phyloP scores from a whole-genome alignment of 2,797 vertebrate species.

The Gambusia yucatana region DNA sequence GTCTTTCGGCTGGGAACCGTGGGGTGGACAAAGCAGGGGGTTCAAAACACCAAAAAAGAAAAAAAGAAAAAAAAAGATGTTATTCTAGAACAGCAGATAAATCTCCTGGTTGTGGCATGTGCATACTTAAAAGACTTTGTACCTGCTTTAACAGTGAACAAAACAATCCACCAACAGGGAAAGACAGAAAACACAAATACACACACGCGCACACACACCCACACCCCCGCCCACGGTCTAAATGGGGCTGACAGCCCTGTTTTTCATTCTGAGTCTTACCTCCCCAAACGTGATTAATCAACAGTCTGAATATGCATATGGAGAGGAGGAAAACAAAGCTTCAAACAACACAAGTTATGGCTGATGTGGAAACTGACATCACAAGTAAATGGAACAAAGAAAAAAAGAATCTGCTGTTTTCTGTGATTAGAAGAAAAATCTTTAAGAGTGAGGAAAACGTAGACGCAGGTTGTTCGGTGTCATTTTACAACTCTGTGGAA shows the following conservation, averaged over 20 bases:
- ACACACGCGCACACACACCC: not conserved
- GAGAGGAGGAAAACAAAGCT: not conserved
- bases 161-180: slow-evolving; percentile 64
- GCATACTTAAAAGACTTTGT: slow-evolving; percentile 56
- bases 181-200: slow-evolving; percentile 14
- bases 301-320: slow-evolving; percentile 1
- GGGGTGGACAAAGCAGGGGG: slow-evolving; percentile 57
- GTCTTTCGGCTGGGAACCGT: slow-evolving; percentile 74
- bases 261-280: slow-evolving; percentile 57
- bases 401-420: not conserved
- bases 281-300: slow-evolving; percentile 62
- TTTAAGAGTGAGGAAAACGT: not conserved
- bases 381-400: not conserved
- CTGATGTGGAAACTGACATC: not conserved
- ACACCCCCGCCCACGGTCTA: slow-evolving; percentile 8
- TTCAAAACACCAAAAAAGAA: not conserved
- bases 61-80: slow-evolving; percentile 50
- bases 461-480: not conserved
- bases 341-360: not conserved
- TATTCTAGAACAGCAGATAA: slow-evolving; percentile 61
- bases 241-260: slow-evolving; percentile 49
- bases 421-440: slow-evolving; percentile 44
- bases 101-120: slow-evolving; percentile 50
- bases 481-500: not conserved
- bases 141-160: slow-evolving; percentile 60